phyloP scores from a whole-genome alignment of 2,797 vertebrate genomes.

The Mus minutoides region DNA sequence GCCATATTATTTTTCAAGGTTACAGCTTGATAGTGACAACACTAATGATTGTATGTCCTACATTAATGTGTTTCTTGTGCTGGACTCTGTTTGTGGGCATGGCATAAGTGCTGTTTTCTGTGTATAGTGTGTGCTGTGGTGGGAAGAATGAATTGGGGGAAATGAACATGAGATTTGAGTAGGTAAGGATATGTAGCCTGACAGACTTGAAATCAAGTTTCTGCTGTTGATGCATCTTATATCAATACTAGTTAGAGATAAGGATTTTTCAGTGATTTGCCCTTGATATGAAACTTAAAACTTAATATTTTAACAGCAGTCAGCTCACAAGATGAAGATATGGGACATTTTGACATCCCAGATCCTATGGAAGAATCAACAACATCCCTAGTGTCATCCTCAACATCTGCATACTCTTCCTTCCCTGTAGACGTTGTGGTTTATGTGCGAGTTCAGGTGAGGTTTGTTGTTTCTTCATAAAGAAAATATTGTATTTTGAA shows the following conservation, averaged over 20 bases:
- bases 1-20: neutral
- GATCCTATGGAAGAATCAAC: constrained; percentile 97
- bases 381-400: constrained; percentile 96
- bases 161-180: constrained; percentile 19
- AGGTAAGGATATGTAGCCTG: neutral
- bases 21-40: neutral
- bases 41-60: neutral
- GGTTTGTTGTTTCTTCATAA: constrained; percentile 20
- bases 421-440: constrained; percentile 99
- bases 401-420: constrained; percentile 96
- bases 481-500: constrained; percentile 15
- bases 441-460: constrained; percentile 98
- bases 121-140: neutral
- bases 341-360: constrained; percentile 97
- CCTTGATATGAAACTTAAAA: neutral
- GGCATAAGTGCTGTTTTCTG: neutral
- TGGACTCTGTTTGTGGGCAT: neutral
- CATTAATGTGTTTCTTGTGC: neutral
- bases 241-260: neutral
- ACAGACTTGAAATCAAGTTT: neutral
- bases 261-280: constrained; percentile 68
- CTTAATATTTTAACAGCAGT: constrained; percentile 87
- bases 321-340: constrained; percentile 96
- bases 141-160: neutral
- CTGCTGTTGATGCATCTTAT: neutral